A percentile compares a stretch with the other conserved stretches of the same genome.
phyloP scores from a whole-genome alignment of 1,140 invertebrate species.

The Cardiocondyla obscurior region DNA sequence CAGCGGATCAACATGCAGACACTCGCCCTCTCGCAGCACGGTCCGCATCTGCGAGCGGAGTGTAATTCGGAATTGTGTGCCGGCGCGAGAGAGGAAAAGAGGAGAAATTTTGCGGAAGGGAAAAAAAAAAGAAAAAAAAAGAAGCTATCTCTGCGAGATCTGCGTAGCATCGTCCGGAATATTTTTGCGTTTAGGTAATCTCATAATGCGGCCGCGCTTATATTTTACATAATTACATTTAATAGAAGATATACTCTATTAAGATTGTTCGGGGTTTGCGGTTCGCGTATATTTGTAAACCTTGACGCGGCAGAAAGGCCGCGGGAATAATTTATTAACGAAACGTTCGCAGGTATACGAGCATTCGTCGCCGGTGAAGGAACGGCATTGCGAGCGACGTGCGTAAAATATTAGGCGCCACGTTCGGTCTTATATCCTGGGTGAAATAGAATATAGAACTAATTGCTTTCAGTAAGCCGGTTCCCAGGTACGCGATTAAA shows the following conservation, averaged over 20 bases:
- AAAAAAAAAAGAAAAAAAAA: background rate
- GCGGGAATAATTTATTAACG: no score
- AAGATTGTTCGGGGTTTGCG: background rate
- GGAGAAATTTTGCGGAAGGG: constrained; percentile 9
- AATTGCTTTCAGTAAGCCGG: constrained; percentile 46
- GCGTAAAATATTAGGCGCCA: background rate
- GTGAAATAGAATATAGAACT: constrained; percentile 24
- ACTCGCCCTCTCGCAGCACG: constrained; percentile 3
- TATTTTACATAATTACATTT: background rate
- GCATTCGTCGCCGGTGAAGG: no score
- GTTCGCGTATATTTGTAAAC: background rate
- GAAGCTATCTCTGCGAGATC: constrained; percentile 44
- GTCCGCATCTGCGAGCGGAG: background rate
- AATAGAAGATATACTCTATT: background rate
- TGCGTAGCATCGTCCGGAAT: background rate
- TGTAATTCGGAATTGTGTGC: constrained; percentile 32
- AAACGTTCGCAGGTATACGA: no score
- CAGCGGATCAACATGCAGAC: constrained; percentile 61
- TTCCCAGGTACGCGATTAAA: constrained; percentile 69
- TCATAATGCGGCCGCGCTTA: constrained; percentile 6
- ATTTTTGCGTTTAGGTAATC: constrained; percentile 1
- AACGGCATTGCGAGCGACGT: background rate
- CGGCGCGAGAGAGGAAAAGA: background rate
- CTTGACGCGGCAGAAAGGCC: background rate
- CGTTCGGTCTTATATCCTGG: background rate